Percentiles rank a stretch among this genome's conserved stretches.
Evolutionary conservation across 2,113 vertebrate genomes (phyloP).

Genomic region (Emydura subglobosa): DNA sequence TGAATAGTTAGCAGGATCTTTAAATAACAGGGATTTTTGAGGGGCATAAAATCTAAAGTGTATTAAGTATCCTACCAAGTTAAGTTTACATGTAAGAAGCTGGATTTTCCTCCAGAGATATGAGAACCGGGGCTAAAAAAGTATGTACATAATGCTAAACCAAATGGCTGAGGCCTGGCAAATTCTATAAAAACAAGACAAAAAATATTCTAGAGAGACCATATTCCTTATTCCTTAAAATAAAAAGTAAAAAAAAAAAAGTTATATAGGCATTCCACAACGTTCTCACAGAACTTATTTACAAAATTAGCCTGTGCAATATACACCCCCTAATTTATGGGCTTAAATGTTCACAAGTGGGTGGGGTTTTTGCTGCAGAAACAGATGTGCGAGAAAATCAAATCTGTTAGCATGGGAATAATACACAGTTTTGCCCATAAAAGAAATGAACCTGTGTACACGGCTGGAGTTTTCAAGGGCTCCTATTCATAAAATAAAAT

Average conservation of each 20-base stretch:
- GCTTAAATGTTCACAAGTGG: slow-evolving; percentile 70
- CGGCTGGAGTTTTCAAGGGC: slow-evolving; percentile 69
- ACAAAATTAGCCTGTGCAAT: slow-evolving; percentile 69
- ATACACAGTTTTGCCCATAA: slow-evolving; percentile 69
- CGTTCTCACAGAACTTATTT: slow-evolving; percentile 66
- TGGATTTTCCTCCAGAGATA: slow-evolving; percentile 68
- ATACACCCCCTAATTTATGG: slow-evolving; percentile 74
- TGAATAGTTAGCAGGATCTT: slow-evolving; percentile 66
- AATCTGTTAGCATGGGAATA: slow-evolving; percentile 75
- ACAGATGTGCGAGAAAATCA: slow-evolving; percentile 77
- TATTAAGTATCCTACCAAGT: slow-evolving; percentile 75
- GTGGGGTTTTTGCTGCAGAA: slow-evolving; percentile 68
- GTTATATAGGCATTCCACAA: slow-evolving; percentile 72
- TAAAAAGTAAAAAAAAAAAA: slow-evolving; percentile 69
- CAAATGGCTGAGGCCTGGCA: slow-evolving; percentile 65
- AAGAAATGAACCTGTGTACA: slow-evolving; percentile 74
- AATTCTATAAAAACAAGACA: slow-evolving; percentile 73
- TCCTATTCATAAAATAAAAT: slow-evolving; percentile 77
- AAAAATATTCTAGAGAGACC: slow-evolving; percentile 68
- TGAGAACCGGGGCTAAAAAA: slow-evolving; percentile 71
- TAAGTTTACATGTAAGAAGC: slow-evolving; percentile 72
- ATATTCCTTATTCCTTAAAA: slow-evolving; percentile 75
- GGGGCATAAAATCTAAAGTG: slow-evolving; percentile 64
- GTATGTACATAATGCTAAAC: slow-evolving; percentile 65
- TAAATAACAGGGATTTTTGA: slow-evolving; percentile 61